Evolutionary conservation across 2,797 vertebrate species (phyloP), one percentile per base, ranked within the genome.

Genomic region (Coregonus suidteri): DNA sequence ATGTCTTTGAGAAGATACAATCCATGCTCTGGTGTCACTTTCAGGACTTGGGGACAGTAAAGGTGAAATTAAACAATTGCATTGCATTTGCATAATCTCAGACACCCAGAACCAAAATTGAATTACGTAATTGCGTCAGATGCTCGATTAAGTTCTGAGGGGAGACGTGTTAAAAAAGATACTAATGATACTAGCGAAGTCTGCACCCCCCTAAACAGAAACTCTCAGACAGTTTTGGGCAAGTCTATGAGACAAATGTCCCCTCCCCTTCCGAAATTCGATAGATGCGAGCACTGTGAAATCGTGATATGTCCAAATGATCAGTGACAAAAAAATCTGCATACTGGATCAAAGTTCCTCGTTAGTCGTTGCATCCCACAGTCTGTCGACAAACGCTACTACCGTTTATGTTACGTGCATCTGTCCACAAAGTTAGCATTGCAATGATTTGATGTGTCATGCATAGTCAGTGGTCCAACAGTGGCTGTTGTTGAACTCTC

Each of bases 1-100:
- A 34, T 34, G 30, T 34, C 30, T 62, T 15, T 66, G 30, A 66
- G 30, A 66, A 67, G 65, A 67, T 34, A 15, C 4, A 4, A 6
- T 31, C 31, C 25, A 31, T 31, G 65, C 25, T 34, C 16, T 15
- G 3, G 74, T 47, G 41, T 11, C 85, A 85, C 25, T 79, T 86
- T 81, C 64, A 47, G 73, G 75, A 81, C 86, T 83, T 83, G 85
- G 83, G 80, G 75, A 86, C 11, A 30, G 25, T 31, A 18, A 35
- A 9, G 20, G 65, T 86, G 81, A 89, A 86, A 62, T 25, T 62
- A 62, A 62, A 62, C n/a, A 25, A 25, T 9, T 20, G 9, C 11
- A 62, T 59, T 59, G 18, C 54, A 62, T 62, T 62, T 25, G 25
- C 1, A 25, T 25, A 62, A 62, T 62, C 59, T 62, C 11, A 20